Evolutionary conservation across 2,888 invertebrate species (phyloP).

Genomic region (Caenorhabditis sp.): DNA sequence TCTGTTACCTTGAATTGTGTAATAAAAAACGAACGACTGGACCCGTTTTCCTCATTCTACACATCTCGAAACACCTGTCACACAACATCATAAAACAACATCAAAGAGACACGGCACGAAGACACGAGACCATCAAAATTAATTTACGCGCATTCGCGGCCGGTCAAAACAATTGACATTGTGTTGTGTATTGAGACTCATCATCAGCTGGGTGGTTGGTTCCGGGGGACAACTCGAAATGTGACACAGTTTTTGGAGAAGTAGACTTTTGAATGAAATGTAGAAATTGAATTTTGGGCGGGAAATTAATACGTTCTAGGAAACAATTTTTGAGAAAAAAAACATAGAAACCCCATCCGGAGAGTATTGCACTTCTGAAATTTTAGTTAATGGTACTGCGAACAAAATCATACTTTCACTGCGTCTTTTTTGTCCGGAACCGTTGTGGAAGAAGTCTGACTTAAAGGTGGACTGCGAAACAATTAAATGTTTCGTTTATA

Average conservation of each 20-base stretch:
- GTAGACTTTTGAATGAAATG: too few relatives aligned
- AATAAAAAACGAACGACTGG: background rate
- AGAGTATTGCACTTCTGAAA: too few relatives aligned
- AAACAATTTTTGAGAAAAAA: too few relatives aligned
- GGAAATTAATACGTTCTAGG: background rate
- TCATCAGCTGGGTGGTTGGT: background rate
- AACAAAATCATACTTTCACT: too few relatives aligned
- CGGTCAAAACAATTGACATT: conserved; percentile 1
- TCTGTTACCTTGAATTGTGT: background rate
- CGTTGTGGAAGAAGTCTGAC: too few relatives aligned
- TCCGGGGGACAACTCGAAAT: background rate
- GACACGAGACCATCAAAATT: conserved; percentile 1
- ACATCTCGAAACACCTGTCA: background rate
- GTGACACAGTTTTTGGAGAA: background rate
- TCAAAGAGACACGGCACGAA: background rate
- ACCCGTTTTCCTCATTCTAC: background rate
- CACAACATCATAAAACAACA: background rate
- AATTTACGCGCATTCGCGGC: background rate
- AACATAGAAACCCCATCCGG: too few relatives aligned
- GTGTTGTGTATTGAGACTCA: background rate
- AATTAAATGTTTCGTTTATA: too few relatives aligned
- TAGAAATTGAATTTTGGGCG: background rate
- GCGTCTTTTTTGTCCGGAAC: too few relatives aligned
- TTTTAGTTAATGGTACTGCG: too few relatives aligned
- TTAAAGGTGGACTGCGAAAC: too few relatives aligned